phyloP scores from a whole-genome alignment of 2,797 vertebrate species.

The Sorex maritimensis region DNA sequence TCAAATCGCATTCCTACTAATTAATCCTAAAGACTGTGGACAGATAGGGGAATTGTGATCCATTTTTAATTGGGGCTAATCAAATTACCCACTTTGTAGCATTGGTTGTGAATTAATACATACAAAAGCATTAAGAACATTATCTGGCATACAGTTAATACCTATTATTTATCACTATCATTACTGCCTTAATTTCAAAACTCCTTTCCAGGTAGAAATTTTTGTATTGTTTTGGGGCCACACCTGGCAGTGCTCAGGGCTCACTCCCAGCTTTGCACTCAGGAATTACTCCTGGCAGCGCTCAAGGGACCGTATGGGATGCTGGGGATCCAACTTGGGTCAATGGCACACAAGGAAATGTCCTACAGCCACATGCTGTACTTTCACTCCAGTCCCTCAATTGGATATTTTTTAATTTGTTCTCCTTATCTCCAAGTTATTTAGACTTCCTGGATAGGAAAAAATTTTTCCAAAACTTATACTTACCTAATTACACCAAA shows the following conservation, averaged over 20 bases:
- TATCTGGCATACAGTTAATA: constrained; percentile 2
- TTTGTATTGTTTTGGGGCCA: too few relatives aligned
- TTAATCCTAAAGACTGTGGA: neutral
- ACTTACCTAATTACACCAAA: constrained; percentile 73
- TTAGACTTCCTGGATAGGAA: constrained; percentile 31
- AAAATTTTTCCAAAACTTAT: neutral
- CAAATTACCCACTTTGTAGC: neutral
- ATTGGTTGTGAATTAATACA: neutral
- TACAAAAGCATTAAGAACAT: constrained; percentile 28
- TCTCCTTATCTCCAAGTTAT: constrained; percentile 46
- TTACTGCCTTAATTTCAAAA: constrained; percentile 60
- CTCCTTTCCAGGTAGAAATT: neutral
- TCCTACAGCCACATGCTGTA: too few relatives aligned
- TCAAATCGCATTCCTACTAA: neutral
- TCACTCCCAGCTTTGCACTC: too few relatives aligned
- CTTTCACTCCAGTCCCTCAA: neutral
- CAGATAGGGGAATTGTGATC: neutral
- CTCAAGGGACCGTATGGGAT: too few relatives aligned
- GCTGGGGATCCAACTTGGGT: too few relatives aligned
- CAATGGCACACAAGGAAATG: too few relatives aligned
- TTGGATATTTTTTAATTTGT: constrained; percentile 50
- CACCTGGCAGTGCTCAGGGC: too few relatives aligned
- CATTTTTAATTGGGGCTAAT: neutral
- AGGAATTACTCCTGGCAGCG: too few relatives aligned
- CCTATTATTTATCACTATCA: neutral